Base-by-base conservation (phyloP, 35 echinoderm and acorn worm species). In the Strongylocentrotus purpuratus region DNA sequence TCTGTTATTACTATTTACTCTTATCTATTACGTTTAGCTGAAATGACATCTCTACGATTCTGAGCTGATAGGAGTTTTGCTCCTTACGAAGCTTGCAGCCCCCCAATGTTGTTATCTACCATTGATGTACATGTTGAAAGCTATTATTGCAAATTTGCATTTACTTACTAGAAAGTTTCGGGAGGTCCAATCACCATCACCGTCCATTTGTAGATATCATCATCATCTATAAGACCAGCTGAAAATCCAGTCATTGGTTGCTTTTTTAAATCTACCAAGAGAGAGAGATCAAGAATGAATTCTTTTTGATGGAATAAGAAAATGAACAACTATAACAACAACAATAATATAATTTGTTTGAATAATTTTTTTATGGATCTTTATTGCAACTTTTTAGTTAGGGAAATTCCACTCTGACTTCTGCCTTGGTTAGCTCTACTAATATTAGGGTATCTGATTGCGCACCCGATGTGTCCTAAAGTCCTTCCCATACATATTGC, bases 141-240 rank as follows among this genome's bases (percentile, higher is more conserved):
- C n/a, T n/a, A 41, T 41, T 41, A 41, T 1, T 41, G 35, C 35
- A 41, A 41, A 41, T 41, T 41, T 41, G 35, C 35, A 41, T 1
- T 88, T 5, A 97, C 98, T 99, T 96, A 99, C 98, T 97, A 99
- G 47, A 96, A 99, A 35, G 98, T 99, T 13, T 95, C 96, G 32
- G 96, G 94, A 25, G 98, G 98, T 78, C 98, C 98, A 31, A 95
- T 96, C 10, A 99, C 86, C 33, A 99, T 46, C 10, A 99, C 96
- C 60, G 98, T 95, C 98, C 98, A 99, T 94, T 96, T 98, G 89
- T 95, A 99, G 28, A 99, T 88, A 48, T 99, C 95, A 33, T 95
- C 95, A 90, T 99, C 98, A 45, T 99, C 98, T 48, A 95, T 94
- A 2, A 99, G 94, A 33, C 98, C 98, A 28, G 98, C 98, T 85